A percentile compares a stretch with the other conserved stretches of the same genome.
Evolutionary conservation across 2,113 vertebrate species (phyloP).

Genomic region (Tapirus terrestris): DNA sequence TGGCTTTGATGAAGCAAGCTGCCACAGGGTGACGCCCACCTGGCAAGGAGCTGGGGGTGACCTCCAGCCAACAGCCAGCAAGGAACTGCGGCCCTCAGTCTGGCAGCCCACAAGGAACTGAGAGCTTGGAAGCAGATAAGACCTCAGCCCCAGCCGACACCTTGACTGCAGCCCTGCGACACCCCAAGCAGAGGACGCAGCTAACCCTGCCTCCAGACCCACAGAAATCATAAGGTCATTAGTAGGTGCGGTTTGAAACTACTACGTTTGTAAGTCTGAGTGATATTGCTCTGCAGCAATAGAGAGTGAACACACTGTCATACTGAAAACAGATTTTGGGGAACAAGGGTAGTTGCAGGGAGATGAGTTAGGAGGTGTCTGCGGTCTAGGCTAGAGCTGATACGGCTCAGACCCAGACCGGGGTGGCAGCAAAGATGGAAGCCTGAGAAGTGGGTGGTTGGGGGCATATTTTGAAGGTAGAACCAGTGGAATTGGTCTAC

Average conservation of each 20-base stretch:
- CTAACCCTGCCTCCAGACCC: background rate
- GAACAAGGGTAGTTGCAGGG: fast-evolving
- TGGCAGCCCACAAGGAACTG: fast-evolving
- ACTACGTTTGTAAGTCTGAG: background rate
- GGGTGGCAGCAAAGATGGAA: fast-evolving
- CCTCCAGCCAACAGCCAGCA: background rate
- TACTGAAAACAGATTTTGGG: background rate
- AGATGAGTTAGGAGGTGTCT: fast-evolving
- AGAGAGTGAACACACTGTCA: fast-evolving
- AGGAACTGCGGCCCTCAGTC: fast-evolving
- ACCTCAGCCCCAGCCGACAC: background rate
- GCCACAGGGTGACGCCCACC: background rate
- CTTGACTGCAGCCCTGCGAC: background rate
- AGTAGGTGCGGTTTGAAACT: too few relatives aligned
- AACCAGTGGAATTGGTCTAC: background rate
- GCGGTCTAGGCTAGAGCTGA: too few relatives aligned
- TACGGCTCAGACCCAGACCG: fast-evolving
- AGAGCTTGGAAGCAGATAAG: background rate
- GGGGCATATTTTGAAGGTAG: background rate
- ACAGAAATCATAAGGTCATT: fast-evolving
- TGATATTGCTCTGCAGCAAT: fast-evolving
- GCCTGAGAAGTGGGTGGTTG: background rate
- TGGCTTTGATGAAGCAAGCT: background rate
- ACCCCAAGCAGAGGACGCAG: background rate
- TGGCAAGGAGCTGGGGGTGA: background rate